Evolutionary conservation across 1,140 invertebrate species (phyloP).

Genomic region (Thaumetopoea pityocampa): DNA sequence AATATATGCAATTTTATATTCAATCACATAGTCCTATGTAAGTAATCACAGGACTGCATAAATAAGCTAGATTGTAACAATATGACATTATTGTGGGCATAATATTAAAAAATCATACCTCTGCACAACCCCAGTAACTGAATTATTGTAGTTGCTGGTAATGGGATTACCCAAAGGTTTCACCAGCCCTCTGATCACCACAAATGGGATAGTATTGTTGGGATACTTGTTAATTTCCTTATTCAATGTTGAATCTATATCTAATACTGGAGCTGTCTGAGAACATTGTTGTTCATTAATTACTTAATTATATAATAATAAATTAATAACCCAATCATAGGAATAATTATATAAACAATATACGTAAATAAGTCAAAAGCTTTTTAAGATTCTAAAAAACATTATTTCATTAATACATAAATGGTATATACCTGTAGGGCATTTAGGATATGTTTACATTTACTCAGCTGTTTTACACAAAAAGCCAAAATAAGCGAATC

Average conservation of each 20-base stretch:
- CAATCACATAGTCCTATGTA: too few species aligned
- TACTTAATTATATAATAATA: too few species aligned
- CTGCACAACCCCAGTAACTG: constrained; percentile 84
- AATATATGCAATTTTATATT: too few species aligned
- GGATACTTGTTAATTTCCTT: constrained; percentile 77
- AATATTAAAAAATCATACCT: too few species aligned
- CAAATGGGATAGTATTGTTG: constrained; percentile 81
- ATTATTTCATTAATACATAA: background rate
- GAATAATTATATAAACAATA: too few species aligned
- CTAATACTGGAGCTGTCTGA: constrained; percentile 81
- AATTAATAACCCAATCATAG: too few species aligned
- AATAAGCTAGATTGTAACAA: too few species aligned
- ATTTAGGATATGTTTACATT: constrained; percentile 80
- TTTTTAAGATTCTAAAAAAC: too few species aligned
- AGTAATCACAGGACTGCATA: too few species aligned
- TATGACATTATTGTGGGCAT: too few species aligned
- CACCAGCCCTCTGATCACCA: constrained; percentile 83
- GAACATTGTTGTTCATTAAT: too few species aligned
- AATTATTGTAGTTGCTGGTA: constrained; percentile 80
- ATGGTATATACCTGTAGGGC: constrained; percentile 78
- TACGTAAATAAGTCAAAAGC: too few species aligned
- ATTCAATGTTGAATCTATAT: constrained; percentile 79
- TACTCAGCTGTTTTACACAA: constrained; percentile 82
- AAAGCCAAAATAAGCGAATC: constrained; percentile 83
- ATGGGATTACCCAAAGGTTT: constrained; percentile 84